phyloP scores from a whole-genome alignment of 2,888 invertebrate species.

The Mantis religiosa region DNA sequence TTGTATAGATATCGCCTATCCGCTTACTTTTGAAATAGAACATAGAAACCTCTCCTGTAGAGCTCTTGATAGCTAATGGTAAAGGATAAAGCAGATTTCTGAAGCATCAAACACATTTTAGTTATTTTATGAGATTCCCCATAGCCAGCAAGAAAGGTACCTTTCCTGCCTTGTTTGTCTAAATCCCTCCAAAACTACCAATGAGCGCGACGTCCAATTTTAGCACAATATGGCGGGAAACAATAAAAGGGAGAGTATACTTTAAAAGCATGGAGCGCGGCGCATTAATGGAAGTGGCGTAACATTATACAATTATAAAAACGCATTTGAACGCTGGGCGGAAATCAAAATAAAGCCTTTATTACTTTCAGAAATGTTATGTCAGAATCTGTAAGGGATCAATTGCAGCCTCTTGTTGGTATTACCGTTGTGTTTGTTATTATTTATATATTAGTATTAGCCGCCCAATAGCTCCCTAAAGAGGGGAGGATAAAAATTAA shows the following conservation, averaged over 20 bases:
- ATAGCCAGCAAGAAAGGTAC: neutral
- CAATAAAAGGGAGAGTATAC: neutral
- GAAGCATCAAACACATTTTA: neutral
- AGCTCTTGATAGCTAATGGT: neutral
- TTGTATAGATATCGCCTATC: too few species aligned
- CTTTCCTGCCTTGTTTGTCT: neutral
- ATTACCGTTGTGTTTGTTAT: neutral
- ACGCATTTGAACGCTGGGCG: neutral
- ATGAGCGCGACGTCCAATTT: neutral
- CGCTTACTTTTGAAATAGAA: too few species aligned
- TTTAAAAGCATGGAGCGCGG: neutral
- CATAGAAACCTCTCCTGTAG: neutral
- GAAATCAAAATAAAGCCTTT: neutral
- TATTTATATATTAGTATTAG: neutral
- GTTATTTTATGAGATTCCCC: neutral
- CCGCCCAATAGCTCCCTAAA: neutral
- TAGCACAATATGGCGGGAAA: neutral
- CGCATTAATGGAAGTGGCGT: neutral
- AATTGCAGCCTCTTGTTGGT: neutral
- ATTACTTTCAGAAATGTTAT: neutral
- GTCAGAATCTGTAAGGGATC: neutral
- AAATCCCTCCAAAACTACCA: neutral
- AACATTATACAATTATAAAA: neutral
- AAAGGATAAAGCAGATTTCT: neutral
- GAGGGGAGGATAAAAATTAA: neutral